A percentile compares a stretch with the other conserved stretches of the same genome.
These are phyloP conservation scores for Pelvicachromis taeniatus DNA, from an alignment of 2,113 vertebrate species.

Conservation along the genomic window DNA sequence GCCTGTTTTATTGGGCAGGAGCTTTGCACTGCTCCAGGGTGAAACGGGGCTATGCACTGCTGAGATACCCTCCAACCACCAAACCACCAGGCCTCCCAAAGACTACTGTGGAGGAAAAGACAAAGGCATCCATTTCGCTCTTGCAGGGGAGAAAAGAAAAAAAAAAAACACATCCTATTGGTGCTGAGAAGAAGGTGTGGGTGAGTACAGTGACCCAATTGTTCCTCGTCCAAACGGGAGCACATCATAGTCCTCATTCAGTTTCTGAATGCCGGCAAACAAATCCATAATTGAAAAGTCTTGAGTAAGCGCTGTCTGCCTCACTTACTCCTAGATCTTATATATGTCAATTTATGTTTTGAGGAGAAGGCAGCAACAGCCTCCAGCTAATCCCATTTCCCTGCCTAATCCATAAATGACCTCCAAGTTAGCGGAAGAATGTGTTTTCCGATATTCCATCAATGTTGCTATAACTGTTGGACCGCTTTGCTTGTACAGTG, in stretches of 20 bases:
- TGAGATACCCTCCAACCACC: conserved; percentile 66
- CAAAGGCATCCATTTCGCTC: conserved; percentile 52
- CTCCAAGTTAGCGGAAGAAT: conserved; percentile 44
- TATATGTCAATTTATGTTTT: conserved; percentile 59
- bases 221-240: background rate
- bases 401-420: conserved; percentile 62
- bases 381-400: conserved; percentile 51
- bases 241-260: conserved; percentile 41
- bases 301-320: conserved; percentile 8
- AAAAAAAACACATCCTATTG: conserved; percentile 6
- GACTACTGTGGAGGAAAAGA: conserved; percentile 45
- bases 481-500: conserved; percentile 3
- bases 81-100: conserved; percentile 47
- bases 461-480: conserved; percentile 53
- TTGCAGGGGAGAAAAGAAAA: background rate
- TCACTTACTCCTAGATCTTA: conserved; percentile 16
- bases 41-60: conserved; percentile 67
- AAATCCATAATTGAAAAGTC: conserved; percentile 64
- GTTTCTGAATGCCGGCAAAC: conserved; percentile 27
- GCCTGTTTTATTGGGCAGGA: conserved; percentile 78
- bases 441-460: conserved; percentile 60
- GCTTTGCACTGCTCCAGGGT: conserved; percentile 71
- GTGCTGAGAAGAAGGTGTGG: conserved; percentile 13
- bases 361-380: conserved; percentile 33
- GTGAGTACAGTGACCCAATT: conserved; percentile 25